A percentile compares a stretch with the other conserved stretches of the same genome.
Evolutionary conservation across 2,113 vertebrate species (phyloP).

Genomic region (Zosterops lateralis): DNA sequence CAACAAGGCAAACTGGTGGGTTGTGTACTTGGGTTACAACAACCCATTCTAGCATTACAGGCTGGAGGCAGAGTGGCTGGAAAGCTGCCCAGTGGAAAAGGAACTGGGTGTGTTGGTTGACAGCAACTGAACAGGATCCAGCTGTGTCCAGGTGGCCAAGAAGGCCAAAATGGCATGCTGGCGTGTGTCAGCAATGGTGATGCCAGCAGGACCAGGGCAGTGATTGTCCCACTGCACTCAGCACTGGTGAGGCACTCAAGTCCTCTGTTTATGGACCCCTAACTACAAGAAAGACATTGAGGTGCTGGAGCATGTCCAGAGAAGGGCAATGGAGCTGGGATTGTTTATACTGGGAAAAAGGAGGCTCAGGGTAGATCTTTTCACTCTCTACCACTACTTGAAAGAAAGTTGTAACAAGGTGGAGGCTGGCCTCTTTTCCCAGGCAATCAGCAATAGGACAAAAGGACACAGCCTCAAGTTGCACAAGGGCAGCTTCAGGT

Average conservation of each 20-base stretch:
- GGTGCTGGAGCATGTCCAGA: background rate
- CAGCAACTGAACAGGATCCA: background rate
- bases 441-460: background rate
- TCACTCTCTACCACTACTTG: background rate
- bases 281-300: background rate
- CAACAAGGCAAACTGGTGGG: background rate
- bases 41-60: background rate
- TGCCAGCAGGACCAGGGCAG: background rate
- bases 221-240: background rate
- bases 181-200: background rate
- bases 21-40: background rate
- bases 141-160: background rate
- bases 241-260: background rate
- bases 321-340: background rate
- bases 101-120: background rate
- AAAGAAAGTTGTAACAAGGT: background rate
- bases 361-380: background rate
- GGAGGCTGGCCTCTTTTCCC: background rate
- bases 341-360: background rate
- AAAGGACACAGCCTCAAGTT: background rate
- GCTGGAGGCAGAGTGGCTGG: background rate
- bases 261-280: background rate
- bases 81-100: background rate
- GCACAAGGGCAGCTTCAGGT: background rate
- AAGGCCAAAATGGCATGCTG: background rate